Evolutionary conservation across 2,113 vertebrate species (phyloP).

Genomic region (Theropithecus gelada): DNA sequence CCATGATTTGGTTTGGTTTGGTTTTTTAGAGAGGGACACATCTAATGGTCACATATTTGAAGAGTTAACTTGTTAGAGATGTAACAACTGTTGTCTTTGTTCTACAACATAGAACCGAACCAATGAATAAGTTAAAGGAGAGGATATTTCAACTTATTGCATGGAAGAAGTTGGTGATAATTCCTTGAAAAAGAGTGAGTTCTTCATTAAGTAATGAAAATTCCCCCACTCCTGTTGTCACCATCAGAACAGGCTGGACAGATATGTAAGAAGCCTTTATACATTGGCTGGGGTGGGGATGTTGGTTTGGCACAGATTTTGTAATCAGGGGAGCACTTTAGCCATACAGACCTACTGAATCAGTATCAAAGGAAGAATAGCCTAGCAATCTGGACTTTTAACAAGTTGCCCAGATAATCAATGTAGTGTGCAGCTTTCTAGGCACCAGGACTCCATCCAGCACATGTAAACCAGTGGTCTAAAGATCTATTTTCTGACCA

Average conservation of each 20-base stretch:
- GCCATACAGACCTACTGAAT: neutral
- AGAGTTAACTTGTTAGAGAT: neutral
- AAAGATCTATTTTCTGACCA: neutral
- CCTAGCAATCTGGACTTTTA: neutral
- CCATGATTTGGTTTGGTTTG: neutral
- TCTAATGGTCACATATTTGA: neutral
- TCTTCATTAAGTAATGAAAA: neutral
- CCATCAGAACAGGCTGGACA: neutral
- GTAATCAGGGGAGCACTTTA: neutral
- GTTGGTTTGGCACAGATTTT: neutral
- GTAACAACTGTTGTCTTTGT: neutral
- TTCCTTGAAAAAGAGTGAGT: neutral
- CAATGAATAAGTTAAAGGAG: neutral
- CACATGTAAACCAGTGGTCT: neutral
- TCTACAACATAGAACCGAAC: neutral
- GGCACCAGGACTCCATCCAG: neutral
- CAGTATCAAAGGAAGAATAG: neutral
- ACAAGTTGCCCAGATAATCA: neutral
- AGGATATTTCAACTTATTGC: neutral
- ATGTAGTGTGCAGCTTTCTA: neutral
- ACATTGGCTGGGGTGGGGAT: fast-evolving
- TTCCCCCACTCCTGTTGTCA: neutral
- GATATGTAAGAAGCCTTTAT: neutral
- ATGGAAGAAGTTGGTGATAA: neutral
- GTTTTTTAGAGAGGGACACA: neutral